Conservation (phyloP, 2,797 vertebrate genomes). For the Anguilla obscura region DNA sequence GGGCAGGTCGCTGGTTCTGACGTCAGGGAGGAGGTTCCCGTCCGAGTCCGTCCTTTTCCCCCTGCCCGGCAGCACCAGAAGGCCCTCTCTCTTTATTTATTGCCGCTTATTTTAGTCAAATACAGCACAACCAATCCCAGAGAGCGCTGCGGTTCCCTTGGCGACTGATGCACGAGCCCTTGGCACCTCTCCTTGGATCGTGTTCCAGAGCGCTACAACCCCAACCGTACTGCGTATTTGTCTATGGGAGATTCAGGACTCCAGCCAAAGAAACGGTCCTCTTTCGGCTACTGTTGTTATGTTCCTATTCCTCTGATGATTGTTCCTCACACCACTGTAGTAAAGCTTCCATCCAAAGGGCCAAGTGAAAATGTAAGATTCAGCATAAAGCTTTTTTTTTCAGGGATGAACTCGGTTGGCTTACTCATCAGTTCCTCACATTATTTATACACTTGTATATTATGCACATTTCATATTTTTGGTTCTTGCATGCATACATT, state of each 20-base stretch:
- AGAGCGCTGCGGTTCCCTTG: slow-evolving; percentile 16
- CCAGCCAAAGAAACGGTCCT: neutral
- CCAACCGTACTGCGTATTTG: neutral
- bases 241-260: neutral
- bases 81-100: neutral
- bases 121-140: neutral
- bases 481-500: neutral
- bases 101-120: slow-evolving; percentile 2
- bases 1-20: neutral
- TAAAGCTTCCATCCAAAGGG: neutral
- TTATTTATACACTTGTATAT: neutral
- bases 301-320: neutral
- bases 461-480: neutral
- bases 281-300: neutral
- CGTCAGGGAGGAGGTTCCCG: neutral
- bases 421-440: neutral
- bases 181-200: neutral
- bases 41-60: neutral
- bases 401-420: neutral
- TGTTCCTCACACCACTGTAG: neutral
- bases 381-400: neutral
- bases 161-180: neutral
- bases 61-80: neutral
- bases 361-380: neutral
- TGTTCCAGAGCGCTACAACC: neutral